These are phyloP conservation scores for Morelia viridis DNA, from an alignment of 2,797 vertebrate genomes.

Conservation along the genomic window DNA sequence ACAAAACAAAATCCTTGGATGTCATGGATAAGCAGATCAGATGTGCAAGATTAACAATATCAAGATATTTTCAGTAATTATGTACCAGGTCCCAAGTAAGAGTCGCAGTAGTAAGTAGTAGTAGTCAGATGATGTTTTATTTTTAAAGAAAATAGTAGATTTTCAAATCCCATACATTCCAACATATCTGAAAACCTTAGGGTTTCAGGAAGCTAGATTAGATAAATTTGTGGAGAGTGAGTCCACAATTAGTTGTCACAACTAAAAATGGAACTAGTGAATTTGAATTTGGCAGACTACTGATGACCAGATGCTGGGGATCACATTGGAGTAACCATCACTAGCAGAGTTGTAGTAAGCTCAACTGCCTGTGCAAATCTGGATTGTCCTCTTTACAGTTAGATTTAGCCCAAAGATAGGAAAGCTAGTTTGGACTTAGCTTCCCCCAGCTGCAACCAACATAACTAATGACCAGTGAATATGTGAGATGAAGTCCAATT, in stretches of 20 bases:
- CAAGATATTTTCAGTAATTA: not conserved
- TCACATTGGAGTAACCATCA: not conserved
- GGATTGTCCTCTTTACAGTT: no score
- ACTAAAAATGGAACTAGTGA: not conserved
- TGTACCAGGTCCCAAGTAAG: not conserved
- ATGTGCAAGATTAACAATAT: not conserved
- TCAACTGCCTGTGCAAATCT: not conserved
- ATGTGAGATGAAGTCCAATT: no score
- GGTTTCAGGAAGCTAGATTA: not conserved
- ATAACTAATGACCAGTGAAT: no score
- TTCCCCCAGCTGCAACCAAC: no score
- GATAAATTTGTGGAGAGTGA: not conserved
- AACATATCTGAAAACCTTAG: not conserved
- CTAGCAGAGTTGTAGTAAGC: not conserved
- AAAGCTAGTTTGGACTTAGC: no score
- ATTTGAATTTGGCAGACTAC: not conserved
- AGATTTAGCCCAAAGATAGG: no score
- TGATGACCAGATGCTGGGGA: not conserved
- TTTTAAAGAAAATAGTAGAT: not conserved
- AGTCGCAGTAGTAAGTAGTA: not conserved
- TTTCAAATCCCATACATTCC: not conserved
- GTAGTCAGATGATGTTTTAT: not conserved
- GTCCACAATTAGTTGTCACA: no score
- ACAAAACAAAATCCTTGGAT: not conserved
- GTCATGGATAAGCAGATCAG: not conserved